A percentile compares a stretch with the other conserved stretches of the same genome.
These are phyloP conservation scores for Sylvilagus bachmani DNA, from an alignment of 2,113 vertebrate species.

Conservation along the genomic window DNA sequence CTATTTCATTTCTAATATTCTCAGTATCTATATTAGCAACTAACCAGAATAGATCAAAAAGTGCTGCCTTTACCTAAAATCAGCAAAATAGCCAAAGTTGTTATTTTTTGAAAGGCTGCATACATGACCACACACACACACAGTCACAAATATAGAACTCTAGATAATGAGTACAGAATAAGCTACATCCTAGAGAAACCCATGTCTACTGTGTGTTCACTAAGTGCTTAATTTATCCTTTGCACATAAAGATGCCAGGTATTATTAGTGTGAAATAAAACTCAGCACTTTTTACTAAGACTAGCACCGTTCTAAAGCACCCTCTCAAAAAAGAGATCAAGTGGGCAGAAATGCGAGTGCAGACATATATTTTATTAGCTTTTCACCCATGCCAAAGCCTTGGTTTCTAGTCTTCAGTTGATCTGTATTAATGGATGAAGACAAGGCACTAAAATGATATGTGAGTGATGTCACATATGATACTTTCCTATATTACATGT, in stretches of 20 bases:
- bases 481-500: neutral
- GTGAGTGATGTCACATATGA: neutral
- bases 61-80: slow-evolving; percentile 40
- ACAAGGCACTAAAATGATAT: slow-evolving; percentile 31
- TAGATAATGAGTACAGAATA: neutral
- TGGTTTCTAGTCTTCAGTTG: neutral
- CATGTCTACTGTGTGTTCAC: neutral
- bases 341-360: neutral
- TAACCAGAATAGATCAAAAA: slow-evolving; percentile 7
- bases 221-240: slow-evolving; percentile 63
- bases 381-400: slow-evolving; percentile 14
- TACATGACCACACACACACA: neutral
- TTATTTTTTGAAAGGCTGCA: slow-evolving; percentile 3
- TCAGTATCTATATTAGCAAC: slow-evolving; percentile 30
- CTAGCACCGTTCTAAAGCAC: slow-evolving; percentile 8
- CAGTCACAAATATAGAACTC: neutral
- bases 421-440: slow-evolving; percentile 41
- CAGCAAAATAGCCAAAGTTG: slow-evolving; percentile 7
- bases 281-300: slow-evolving; percentile 64
- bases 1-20: slow-evolving; percentile 22
- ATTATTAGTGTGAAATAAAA: slow-evolving; percentile 64
- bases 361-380: slow-evolving; percentile 37
- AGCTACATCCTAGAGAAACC: neutral
- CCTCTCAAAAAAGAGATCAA: slow-evolving; percentile 51
- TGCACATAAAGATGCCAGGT: slow-evolving; percentile 59